Base-by-base conservation (phyloP, 2,113 vertebrate species). In the Dunckerocampus dactyliophorus region DNA sequence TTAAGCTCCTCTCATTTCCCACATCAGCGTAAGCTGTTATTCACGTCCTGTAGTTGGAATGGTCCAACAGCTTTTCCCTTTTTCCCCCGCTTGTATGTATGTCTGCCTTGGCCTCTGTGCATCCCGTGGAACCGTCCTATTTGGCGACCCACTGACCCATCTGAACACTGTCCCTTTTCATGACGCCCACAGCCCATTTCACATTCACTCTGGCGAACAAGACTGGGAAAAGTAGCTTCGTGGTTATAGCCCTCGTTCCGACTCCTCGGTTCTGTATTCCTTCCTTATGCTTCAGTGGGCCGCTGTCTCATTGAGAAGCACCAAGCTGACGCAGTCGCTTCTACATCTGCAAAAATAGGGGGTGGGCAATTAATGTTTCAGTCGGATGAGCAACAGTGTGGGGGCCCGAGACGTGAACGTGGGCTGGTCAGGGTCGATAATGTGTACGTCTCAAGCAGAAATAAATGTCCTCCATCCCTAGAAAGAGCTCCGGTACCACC, bases 131-230 rank as follows among this genome's bases (percentile, higher is more conserved):
- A 47, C 55, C 55, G 22, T 60, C 57, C 59, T 42, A 24, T 53
- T 68, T 49, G 47, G 43, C 77, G 70, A 81, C 47, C 82, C 74
- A 76, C 65, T 79, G 64, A 79, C 56, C 47, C 37, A 73, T 74
- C 62, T 62, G 73, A 72, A 79, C 63, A 52, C 19, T 74, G 72
- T 62, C 65, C 75, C 45, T 80, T 72, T 78, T 49, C 66, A 71
- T 75, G 68, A 67, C 1, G 37, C 77, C 74, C 24, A 73, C 57
- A 46, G 68, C 64, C 65, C 58, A 45, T 72, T 79, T 65, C 42
- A 10, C 45, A 69, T 73, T 63, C 63, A 68, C 65, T 68, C 62
- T 59, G 14, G 42, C 68, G 63, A 71, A 69, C 51, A 63, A 48
- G 49, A 72, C 48, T 9, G 51, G 67, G 63, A 81, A 65, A 67